phyloP scores from a whole-genome alignment of 1,140 invertebrate species.

The Tetraneura akinire region DNA sequence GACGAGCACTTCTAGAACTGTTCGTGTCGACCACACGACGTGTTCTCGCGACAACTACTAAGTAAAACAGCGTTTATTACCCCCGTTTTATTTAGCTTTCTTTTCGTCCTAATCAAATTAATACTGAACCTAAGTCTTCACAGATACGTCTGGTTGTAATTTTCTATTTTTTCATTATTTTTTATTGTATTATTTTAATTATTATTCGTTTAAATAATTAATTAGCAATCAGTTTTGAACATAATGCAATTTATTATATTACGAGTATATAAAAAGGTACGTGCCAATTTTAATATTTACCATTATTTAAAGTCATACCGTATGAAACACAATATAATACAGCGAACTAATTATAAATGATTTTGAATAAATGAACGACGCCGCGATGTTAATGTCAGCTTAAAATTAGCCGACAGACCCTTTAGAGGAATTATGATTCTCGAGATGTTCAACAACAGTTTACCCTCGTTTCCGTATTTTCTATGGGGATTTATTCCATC shows the following conservation, averaged over 20 bases:
- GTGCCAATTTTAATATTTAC: too few species aligned
- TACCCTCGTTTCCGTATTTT: not conserved
- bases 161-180: too few species aligned
- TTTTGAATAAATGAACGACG: not conserved
- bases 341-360: not conserved
- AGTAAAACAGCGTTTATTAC: not conserved
- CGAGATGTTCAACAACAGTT: not conserved
- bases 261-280: too few species aligned
- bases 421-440: constrained; percentile 8
- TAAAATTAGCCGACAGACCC: not conserved
- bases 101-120: not conserved
- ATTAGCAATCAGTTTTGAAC: too few species aligned
- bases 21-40: too few species aligned
- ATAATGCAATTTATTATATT: too few species aligned
- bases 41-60: too few species aligned
- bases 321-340: not conserved
- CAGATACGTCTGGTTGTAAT: too few species aligned
- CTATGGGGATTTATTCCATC: not conserved
- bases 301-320: too few species aligned
- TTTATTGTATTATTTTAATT: too few species aligned
- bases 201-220: too few species aligned
- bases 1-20: constrained; percentile 16
- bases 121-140: too few species aligned
- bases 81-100: not conserved
- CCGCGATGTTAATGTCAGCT: not conserved